A percentile compares a stretch with the other conserved stretches of the same genome.
Evolutionary conservation across 1,140 invertebrate genomes (phyloP).

Genomic region (Dinoponera quadriceps): DNA sequence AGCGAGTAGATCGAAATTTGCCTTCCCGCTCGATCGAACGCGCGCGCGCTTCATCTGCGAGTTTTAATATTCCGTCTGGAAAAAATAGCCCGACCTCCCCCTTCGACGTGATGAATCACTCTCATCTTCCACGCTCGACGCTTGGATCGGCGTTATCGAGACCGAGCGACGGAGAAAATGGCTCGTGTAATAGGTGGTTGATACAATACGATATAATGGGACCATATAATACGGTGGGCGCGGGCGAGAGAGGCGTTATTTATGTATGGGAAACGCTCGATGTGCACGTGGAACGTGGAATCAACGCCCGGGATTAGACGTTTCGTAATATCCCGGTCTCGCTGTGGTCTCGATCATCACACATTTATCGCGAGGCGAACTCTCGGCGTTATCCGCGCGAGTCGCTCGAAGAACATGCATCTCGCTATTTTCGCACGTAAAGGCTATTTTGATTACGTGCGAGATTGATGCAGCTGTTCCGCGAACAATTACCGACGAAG

Average conservation of each 20-base stretch:
- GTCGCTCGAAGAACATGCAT: no score
- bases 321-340: constrained; percentile 46
- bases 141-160: neutral
- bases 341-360: neutral
- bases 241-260: constrained; percentile 65
- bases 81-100: neutral
- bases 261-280: constrained; percentile 64
- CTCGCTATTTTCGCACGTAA: no score
- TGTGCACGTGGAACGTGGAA: constrained; percentile 43
- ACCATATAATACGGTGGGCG: constrained; percentile 47
- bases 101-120: neutral
- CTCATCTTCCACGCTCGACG: neutral
- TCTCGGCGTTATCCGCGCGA: no score
- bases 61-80: constrained; percentile 77
- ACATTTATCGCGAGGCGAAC: neutral
- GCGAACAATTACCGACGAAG: neutral
- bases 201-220: constrained; percentile 63
- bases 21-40: no score
- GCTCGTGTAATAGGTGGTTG: constrained; percentile 53
- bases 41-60: constrained; percentile 12
- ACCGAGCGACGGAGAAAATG: constrained; percentile 32
- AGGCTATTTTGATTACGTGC: no score
- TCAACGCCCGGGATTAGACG: constrained; percentile 31
- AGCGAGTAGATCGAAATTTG: no score
- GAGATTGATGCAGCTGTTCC: neutral